Evolutionary conservation across 2,888 invertebrate species (phyloP).

Genomic region (Nemotelus pantherinus): DNA sequence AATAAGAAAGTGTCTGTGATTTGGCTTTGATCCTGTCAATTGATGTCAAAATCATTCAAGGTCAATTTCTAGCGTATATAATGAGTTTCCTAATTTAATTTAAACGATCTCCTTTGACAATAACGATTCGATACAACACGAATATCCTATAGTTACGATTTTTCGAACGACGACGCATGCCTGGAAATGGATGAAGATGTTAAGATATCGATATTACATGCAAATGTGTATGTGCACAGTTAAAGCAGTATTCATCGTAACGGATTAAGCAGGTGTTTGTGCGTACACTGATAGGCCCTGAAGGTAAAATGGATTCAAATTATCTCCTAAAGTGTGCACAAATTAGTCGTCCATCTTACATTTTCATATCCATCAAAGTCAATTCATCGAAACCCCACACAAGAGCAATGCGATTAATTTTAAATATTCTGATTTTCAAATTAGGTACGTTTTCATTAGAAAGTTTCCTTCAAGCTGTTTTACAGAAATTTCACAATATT

Average conservation of each 20-base stretch:
- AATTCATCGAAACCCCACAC: too few species aligned
- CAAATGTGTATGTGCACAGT: too few species aligned
- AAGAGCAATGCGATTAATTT: too few species aligned
- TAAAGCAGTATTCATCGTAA: background rate
- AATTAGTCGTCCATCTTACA: background rate
- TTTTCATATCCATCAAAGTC: too few species aligned
- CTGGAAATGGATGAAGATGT: background rate
- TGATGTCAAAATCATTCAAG: constrained; percentile 21
- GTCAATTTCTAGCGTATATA: constrained; percentile 33
- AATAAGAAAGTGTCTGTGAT: background rate
- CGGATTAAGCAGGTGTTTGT: constrained; percentile 43
- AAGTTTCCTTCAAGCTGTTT: too few species aligned
- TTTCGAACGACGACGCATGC: constrained; percentile 14
- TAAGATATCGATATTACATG: background rate
- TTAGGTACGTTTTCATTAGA: too few species aligned
- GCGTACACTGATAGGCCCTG: constrained; percentile 41
- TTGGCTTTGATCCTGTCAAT: constrained; percentile 38
- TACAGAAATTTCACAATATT: too few species aligned
- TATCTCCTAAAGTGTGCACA: background rate
- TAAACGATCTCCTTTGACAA: background rate
- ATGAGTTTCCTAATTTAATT: constrained; percentile 25
- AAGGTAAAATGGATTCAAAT: background rate
- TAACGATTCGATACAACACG: too few species aligned
- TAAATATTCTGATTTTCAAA: too few species aligned
- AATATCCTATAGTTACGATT: too few species aligned